phyloP scores from a whole-genome alignment of 2,113 vertebrate genomes.

The Egretta garzetta region DNA sequence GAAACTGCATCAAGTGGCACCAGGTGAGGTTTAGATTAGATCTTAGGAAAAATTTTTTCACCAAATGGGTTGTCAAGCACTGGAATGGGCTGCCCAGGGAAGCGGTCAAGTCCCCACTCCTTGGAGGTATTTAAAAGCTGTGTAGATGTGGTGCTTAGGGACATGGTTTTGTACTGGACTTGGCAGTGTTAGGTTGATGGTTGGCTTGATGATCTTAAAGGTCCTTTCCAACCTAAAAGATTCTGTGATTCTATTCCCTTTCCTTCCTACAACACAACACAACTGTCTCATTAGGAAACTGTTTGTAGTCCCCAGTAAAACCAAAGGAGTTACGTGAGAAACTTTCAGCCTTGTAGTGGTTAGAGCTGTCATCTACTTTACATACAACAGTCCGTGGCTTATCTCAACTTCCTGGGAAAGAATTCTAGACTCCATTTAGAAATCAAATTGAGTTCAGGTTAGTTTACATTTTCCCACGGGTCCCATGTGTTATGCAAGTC shows the following conservation, averaged over 20 bases:
- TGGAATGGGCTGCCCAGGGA: background rate
- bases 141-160: background rate
- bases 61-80: accelerated
- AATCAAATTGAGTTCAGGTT: background rate
- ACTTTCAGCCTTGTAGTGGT: background rate
- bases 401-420: background rate
- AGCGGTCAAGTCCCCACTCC: background rate
- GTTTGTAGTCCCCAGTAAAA: background rate
- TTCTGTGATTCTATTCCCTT: background rate
- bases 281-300: background rate
- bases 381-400: background rate
- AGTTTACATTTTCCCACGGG: background rate
- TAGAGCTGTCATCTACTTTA: background rate
- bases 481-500: background rate
- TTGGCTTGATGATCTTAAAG: background rate
- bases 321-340: background rate
- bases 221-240: background rate
- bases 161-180: background rate
- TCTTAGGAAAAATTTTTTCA: background rate
- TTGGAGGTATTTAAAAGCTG: background rate
- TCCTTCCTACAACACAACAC: background rate
- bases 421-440: background rate
- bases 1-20: background rate
- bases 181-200: background rate
- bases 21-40: background rate